A percentile compares a stretch with the other conserved stretches of the same genome.
Evolutionary conservation across 2,888 invertebrate genomes (phyloP).

Genomic region (Tipula unca): DNA sequence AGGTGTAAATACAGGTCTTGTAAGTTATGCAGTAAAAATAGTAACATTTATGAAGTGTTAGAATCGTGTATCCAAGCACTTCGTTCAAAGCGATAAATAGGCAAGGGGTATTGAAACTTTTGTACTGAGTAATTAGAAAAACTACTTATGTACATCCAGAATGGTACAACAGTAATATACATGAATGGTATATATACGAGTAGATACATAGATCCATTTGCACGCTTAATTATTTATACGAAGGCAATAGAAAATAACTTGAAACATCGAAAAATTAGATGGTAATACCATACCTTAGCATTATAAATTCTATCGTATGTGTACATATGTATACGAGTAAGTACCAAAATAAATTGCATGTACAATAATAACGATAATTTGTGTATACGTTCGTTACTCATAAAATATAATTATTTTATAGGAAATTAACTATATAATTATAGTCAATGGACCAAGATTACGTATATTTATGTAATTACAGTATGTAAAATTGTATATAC

Average conservation of each 20-base stretch:
- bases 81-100: too few relatives aligned
- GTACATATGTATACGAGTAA: neutral
- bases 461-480: neutral
- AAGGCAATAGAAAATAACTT: neutral
- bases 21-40: too few relatives aligned
- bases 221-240: neutral
- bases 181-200: neutral
- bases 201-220: neutral
- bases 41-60: too few relatives aligned
- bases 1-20: too few relatives aligned
- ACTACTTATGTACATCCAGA: too few relatives aligned
- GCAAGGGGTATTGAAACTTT: too few relatives aligned
- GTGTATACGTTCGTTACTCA: neutral
- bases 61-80: too few relatives aligned
- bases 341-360: neutral
- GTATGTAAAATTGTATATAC: neutral
- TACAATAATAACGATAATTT: neutral
- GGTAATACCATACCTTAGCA: neutral
- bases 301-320: neutral
- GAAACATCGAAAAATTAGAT: neutral
- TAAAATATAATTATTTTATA: neutral
- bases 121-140: too few relatives aligned
- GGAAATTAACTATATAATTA: neutral
- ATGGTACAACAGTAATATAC: neutral
- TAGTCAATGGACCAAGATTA: neutral